These are phyloP conservation scores for Eumaeus atala DNA, from an alignment of 1,140 invertebrate species.

Conservation along the genomic window DNA sequence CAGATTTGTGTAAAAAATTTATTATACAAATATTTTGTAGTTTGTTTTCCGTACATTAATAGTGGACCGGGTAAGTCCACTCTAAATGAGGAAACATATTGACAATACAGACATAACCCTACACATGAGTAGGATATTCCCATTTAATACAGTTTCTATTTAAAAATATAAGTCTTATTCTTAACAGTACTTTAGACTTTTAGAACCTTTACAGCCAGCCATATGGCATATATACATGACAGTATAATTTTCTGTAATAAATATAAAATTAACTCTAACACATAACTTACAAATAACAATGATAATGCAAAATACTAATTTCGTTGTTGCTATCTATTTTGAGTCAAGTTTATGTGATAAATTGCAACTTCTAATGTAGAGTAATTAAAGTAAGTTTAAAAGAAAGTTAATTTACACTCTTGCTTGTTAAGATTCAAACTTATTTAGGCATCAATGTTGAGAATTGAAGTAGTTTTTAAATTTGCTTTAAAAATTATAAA, in stretches of 20 bases:
- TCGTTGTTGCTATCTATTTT: no score
- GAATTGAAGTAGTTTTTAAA: no score
- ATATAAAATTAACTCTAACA: conserved; percentile 6
- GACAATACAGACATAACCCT: conserved; percentile 10
- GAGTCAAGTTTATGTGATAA: no score
- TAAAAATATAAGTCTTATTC: conserved; percentile 5
- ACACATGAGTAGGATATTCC: neutral
- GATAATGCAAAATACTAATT: no score
- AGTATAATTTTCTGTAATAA: conserved; percentile 3
- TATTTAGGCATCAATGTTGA: no score
- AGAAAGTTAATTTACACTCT: no score
- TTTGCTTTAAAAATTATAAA: no score
- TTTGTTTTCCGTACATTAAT: conserved; percentile 32
- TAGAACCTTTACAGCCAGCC: conserved; percentile 6
- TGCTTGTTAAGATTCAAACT: no score
- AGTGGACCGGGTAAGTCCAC: conserved; percentile 32
- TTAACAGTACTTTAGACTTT: conserved; percentile 8
- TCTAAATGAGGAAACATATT: conserved; percentile 14
- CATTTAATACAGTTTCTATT: conserved; percentile 5
- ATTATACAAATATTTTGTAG: conserved; percentile 52
- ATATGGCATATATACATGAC: neutral
- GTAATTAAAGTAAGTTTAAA: no score
- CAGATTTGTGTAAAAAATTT: conserved; percentile 38
- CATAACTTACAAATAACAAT: neutral
- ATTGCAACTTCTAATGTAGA: no score